Percentiles rank a stretch among this genome's conserved stretches.
Conservation (phyloP, 1,140 invertebrate species). For the Drosophila kanapiae region DNA sequence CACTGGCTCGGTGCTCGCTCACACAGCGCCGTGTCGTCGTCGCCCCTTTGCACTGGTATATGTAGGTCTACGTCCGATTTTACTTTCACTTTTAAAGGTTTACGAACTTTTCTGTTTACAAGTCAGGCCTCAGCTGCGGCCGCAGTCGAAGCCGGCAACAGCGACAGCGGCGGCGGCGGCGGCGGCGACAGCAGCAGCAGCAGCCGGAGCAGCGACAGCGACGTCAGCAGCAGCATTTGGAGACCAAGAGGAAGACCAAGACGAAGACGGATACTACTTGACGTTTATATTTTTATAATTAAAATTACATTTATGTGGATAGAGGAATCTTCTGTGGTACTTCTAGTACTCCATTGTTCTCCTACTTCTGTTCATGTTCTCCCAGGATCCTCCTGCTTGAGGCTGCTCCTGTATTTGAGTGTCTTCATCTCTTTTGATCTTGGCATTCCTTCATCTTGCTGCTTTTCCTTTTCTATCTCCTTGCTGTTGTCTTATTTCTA, state of each 20-base stretch:
- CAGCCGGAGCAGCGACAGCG: neutral
- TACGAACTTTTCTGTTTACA: slow-evolving; percentile 85
- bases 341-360: neutral
- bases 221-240: slow-evolving; percentile 4
- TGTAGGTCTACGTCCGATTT: slow-evolving; percentile 85
- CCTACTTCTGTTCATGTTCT: too few relatives aligned
- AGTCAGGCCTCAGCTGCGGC: slow-evolving; percentile 63
- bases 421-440: neutral
- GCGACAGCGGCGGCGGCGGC: neutral
- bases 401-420: neutral
- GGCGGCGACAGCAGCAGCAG: neutral
- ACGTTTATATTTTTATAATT: neutral
- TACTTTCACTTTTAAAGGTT: slow-evolving; percentile 85
- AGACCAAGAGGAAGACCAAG: slow-evolving; percentile 5
- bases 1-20: slow-evolving; percentile 9
- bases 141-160: slow-evolving; percentile 23
- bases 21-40: slow-evolving; percentile 9
- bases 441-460: neutral
- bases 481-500: too few relatives aligned
- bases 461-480: too few relatives aligned
- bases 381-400: too few relatives aligned
- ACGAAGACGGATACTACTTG: neutral
- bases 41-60: slow-evolving; percentile 72
- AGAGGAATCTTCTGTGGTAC: too few relatives aligned
- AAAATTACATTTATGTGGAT: neutral